A percentile compares a stretch with the other conserved stretches of the same genome.
phyloP scores from a whole-genome alignment of 1,140 invertebrate species.

The Musca domestica region DNA sequence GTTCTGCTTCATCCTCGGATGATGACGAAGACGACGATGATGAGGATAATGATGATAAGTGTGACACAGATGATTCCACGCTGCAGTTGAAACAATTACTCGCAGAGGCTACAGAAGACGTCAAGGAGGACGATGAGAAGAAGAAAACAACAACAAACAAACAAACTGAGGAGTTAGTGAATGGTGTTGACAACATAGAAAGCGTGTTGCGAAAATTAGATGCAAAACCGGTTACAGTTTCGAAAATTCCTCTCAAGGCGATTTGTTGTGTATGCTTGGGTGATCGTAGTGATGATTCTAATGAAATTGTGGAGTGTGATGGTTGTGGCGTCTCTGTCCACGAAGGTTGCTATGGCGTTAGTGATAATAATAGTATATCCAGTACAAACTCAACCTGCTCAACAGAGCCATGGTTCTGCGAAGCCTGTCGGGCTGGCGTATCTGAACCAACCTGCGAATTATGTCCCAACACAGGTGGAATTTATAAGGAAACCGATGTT shows the following conservation, averaged over 20 bases:
- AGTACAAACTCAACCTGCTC: slow-evolving; percentile 88
- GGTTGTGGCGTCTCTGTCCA: slow-evolving; percentile 93
- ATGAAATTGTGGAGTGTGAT: slow-evolving; percentile 97
- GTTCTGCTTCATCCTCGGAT: slow-evolving; percentile 53
- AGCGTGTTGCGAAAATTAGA: slow-evolving; percentile 20
- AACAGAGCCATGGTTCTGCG: slow-evolving; percentile 97
- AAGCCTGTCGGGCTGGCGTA: slow-evolving; percentile 91
- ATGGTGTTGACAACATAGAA: slow-evolving; percentile 28
- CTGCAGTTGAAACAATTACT: slow-evolving; percentile 46
- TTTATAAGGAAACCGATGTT: slow-evolving; percentile 95
- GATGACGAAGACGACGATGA: slow-evolving; percentile 53
- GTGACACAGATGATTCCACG: slow-evolving; percentile 41
- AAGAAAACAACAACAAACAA: background rate
- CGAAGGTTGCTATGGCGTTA: slow-evolving; percentile 96
- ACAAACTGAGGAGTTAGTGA: slow-evolving; percentile 12
- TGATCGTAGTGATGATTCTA: slow-evolving; percentile 86
- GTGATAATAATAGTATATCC: slow-evolving; percentile 85
- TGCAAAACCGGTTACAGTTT: background rate
- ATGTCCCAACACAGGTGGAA: slow-evolving; percentile 85
- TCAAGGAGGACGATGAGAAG: background rate
- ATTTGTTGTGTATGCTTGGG: slow-evolving; percentile 94
- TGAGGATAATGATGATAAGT: slow-evolving; percentile 36
- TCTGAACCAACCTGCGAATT: slow-evolving; percentile 83
- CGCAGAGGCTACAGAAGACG: slow-evolving; percentile 24
- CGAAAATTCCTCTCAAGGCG: slow-evolving; percentile 50